phyloP scores from a whole-genome alignment of 2,888 invertebrate genomes.

The Eulithis testata region DNA sequence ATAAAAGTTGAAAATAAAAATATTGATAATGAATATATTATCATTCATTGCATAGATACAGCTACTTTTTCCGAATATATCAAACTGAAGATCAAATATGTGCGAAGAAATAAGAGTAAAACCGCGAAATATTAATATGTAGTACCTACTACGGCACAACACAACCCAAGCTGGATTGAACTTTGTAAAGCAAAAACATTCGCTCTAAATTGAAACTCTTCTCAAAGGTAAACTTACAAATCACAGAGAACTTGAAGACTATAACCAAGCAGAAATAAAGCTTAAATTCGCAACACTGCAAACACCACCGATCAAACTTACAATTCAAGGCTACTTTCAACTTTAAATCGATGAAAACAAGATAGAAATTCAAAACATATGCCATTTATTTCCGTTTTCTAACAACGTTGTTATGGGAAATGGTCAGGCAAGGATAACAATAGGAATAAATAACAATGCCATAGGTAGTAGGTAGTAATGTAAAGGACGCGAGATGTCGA shows the following conservation, averaged over 20 bases:
- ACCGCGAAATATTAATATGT: no score
- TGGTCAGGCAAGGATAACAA: slow-evolving; percentile 46
- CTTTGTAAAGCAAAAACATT: background rate
- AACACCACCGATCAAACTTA: background rate
- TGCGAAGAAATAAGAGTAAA: background rate
- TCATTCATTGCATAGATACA: no score
- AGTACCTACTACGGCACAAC: background rate
- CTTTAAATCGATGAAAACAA: background rate
- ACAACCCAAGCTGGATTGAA: slow-evolving; percentile 1
- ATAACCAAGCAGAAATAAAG: background rate
- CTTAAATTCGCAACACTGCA: slow-evolving; percentile 1
- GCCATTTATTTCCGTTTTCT: slow-evolving; percentile 48
- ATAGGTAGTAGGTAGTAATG: slow-evolving; percentile 13
- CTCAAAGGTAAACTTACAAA: slow-evolving; percentile 1
- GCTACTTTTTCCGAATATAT: background rate
- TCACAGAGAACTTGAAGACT: background rate
- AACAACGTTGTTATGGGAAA: slow-evolving; percentile 56
- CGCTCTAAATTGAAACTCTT: background rate
- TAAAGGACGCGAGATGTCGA: slow-evolving; percentile 18
- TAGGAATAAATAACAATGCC: slow-evolving; percentile 33
- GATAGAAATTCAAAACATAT: slow-evolving; percentile 1
- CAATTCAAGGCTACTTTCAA: background rate
- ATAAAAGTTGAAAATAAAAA: no score
- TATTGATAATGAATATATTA: no score
- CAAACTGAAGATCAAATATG: background rate